Conservation (phyloP, 2,113 vertebrate genomes). For the Puntigrus tetrazona region DNA sequence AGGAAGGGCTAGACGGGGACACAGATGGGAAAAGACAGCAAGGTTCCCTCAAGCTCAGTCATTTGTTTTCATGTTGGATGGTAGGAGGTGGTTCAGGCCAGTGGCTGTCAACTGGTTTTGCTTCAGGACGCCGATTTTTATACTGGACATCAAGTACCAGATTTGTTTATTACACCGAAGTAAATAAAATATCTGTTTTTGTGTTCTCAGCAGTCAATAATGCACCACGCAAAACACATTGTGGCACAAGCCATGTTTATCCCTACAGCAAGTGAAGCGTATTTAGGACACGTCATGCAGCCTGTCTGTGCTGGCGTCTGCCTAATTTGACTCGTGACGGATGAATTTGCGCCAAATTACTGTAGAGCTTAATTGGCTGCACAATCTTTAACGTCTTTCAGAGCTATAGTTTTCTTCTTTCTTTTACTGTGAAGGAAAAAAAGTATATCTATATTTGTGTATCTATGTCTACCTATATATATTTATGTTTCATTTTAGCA, state of each 20-base stretch:
- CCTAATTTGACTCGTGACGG: slow-evolving; percentile 2
- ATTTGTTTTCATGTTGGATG: slow-evolving; percentile 22
- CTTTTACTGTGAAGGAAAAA: neutral
- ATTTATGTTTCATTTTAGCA: neutral
- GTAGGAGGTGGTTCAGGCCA: slow-evolving; percentile 3
- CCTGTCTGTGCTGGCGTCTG: neutral
- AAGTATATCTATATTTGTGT: too few relatives aligned
- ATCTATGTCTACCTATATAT: too few relatives aligned
- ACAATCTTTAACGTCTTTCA: neutral
- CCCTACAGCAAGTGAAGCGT: neutral
- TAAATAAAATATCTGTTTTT: neutral
- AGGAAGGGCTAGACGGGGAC: neutral
- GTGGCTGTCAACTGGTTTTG: neutral
- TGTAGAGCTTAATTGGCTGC: neutral
- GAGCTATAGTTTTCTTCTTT: neutral
- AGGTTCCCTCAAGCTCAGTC: slow-evolving; percentile 21
- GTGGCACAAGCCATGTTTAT: slow-evolving; percentile 22
- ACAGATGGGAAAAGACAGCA: slow-evolving; percentile 24
- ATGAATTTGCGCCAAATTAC: neutral
- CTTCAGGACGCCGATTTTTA: neutral
- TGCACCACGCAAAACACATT: neutral
- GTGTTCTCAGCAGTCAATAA: neutral
- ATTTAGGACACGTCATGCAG: neutral
- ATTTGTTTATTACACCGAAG: neutral
- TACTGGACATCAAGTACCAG: neutral